Base-by-base conservation (phyloP, 2,888 invertebrate genomes). In the Aphodius sticticus region DNA sequence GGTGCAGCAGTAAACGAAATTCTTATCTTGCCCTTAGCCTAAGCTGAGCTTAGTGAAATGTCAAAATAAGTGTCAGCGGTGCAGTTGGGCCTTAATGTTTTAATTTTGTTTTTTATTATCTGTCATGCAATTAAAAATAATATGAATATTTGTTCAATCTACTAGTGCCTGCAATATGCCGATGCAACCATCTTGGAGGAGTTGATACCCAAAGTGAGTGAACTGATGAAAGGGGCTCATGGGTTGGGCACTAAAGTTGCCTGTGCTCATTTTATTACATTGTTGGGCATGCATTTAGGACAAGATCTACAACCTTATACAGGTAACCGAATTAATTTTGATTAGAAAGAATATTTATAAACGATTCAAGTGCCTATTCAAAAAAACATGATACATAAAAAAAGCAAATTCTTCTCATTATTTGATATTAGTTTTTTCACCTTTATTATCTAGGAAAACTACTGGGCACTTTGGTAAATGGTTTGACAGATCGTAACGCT, bases 161-260 rank as follows among this genome's bases (percentile, higher is more conserved):
- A 84, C 38, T 89, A 93, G 92, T 92, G 93, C 84, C 90, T 93
- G 88, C 92, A 92, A 84, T 95, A 94, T 87, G 92, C 97, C 37
- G 96, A 96, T 88, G 94, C 92, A 74, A 91, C 93, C 9, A 94
- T 94, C 37, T 90, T 97, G 86, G 94, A 95, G 83, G 94, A 95
- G 84, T 92, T 97, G 89, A 92, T 96, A 9, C 96, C 97, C 0
- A 93, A 94, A 85, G 90, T 96, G 3, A 88, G 94, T n/a, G 97
- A 98, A 82, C 90, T 97, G 78, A 93, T 96, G 86, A 96, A 94
- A 85, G 91, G 92, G 80, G 95, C 95, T 2, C 93, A 96, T 0
- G 96, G 95, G 83, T 92, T 97, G 72, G 96, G 96, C 36, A 96
- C 96, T 0, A 95, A 96, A 88, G 94, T 95, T 16, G 95, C 95